These are phyloP conservation scores for Reticulitermes speratus DNA, from an alignment of 1,140 invertebrate genomes.

Conservation along the genomic window DNA sequence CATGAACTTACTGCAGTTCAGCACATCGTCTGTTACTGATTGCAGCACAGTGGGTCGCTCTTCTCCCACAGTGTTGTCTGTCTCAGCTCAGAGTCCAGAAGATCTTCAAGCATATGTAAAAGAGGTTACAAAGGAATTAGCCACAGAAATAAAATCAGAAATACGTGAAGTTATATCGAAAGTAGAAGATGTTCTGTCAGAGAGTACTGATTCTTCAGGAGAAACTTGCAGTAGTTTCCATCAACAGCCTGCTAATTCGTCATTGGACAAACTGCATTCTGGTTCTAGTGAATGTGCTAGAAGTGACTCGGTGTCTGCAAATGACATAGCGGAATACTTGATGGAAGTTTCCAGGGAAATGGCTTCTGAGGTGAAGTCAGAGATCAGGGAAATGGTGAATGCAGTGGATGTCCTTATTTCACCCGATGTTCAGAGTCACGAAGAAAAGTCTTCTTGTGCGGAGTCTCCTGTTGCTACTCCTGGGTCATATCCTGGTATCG, in stretches of 20 bases:
- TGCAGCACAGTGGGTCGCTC: conserved; percentile 57
- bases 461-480: not conserved
- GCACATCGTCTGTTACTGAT: conserved; percentile 48
- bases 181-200: conserved; percentile 72
- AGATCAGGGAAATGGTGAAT: conserved; percentile 69
- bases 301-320: conserved; percentile 65
- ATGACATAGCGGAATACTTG: conserved; percentile 70
- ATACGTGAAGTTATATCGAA: conserved; percentile 74
- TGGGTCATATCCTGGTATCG: conserved; percentile 11
- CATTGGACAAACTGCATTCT: not conserved
- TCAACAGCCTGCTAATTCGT: not conserved
- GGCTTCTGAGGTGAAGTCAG: conserved; percentile 74
- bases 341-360: conserved; percentile 75
- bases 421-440: conserved; percentile 45
- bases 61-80: conserved; percentile 56
- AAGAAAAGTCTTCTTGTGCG: not conserved
- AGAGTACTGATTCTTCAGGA: conserved; percentile 45
- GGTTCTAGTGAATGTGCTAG: not conserved
- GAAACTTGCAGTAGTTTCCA: not conserved
- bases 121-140: conserved; percentile 72
- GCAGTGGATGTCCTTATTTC: conserved; percentile 70
- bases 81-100: conserved; percentile 57
- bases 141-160: conserved; percentile 78
- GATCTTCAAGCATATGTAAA: conserved; percentile 71
- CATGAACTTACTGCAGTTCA: conserved; percentile 15